These are phyloP conservation scores for Potamarius usumacintae DNA, from an alignment of 2,113 vertebrate species.

Conservation along the genomic window DNA sequence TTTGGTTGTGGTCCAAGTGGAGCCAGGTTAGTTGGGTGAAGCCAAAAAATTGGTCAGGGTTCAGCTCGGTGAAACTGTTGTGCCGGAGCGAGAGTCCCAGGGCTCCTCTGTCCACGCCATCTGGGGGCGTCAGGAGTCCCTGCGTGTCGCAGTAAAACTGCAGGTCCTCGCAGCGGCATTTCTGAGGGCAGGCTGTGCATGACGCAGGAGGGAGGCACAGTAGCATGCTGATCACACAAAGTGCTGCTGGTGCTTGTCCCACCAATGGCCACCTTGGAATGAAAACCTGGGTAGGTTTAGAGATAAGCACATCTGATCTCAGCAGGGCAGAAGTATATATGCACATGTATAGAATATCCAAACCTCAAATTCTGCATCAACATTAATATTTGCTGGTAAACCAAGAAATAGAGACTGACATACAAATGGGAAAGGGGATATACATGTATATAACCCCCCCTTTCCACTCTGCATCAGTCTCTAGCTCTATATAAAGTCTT, in stretches of 20 bases:
- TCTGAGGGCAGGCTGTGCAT: constrained; percentile 98
- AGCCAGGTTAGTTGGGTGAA: constrained; percentile 98
- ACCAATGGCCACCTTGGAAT: constrained; percentile 99
- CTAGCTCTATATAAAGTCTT: not conserved
- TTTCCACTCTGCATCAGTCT: not conserved
- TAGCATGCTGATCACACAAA: constrained; percentile 98
- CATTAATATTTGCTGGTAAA: not conserved
- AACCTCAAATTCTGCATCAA: not conserved
- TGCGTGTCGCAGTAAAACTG: constrained; percentile 99
- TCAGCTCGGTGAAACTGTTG: constrained; percentile 94
- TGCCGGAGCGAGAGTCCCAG: constrained; percentile 97
- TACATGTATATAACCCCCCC: not conserved
- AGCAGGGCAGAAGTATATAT: constrained; percentile 59
- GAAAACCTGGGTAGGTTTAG: constrained; percentile 96
- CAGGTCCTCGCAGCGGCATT: constrained; percentile 99
- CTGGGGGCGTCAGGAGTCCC: constrained; percentile 95
- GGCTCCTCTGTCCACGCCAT: constrained; percentile 93
- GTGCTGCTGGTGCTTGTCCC: constrained; percentile 96
- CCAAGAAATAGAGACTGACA: not conserved
- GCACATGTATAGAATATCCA: not conserved
- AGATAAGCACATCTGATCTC: constrained; percentile 71
- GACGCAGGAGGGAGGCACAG: constrained; percentile 94
- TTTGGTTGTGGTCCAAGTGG: constrained; percentile 99
- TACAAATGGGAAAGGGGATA: not conserved
- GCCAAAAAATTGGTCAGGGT: constrained; percentile 95